Base-by-base conservation (phyloP, 2,888 invertebrate genomes). In the Rhamnusium bicolor region DNA sequence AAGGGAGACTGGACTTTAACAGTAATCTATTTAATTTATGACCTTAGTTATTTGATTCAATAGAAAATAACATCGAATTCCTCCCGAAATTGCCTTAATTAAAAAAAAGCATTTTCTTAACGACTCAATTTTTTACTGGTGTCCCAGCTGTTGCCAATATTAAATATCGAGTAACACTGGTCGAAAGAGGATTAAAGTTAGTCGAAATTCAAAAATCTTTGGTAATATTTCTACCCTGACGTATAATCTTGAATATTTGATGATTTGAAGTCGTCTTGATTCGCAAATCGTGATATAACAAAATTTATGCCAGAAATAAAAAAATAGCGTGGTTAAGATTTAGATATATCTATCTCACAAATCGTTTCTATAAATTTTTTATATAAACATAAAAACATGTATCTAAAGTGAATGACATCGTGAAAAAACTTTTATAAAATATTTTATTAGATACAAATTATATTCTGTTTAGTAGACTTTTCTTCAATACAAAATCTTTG, bases 191-290 rank as follows among this genome's bases (percentile, higher is more conserved):
- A 58, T 58, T 58, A 58, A 32, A 8, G 32, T 58, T 19, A 6
- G 19, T 32, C 58, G 32, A 58, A 58, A 32, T 10, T 32, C 19
- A 58, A 58, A 58, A 58, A 32, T 58, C 58, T 58, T 32, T 58
- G 53, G 58, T 58, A 58, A 58, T 16, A 32, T 58, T 58, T 58
- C 58, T 19, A 10, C 32, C 6, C 18, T 12, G 58, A 32, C 16
- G 32, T 18, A 18, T 58, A 58, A 58, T 58, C 58, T 40, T 58
- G 58, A 58, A 58, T 58, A 58, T 24, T 58, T 58, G 58, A 58
- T 29, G 56, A 58, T 29, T 19, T 19, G 2, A 29, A 29, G 56
- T 16, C 29, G 8, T 58, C 56, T 58, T 58, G 29, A 58, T 58
- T 58, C 29, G 10, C 40, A n/a, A 40, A n/a, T 40, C 40, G 40